Evolutionary conservation across 1,140 invertebrate genomes (phyloP), one percentile per base, ranked within the genome.

Genomic region (Cardiocondyla obscurior): DNA sequence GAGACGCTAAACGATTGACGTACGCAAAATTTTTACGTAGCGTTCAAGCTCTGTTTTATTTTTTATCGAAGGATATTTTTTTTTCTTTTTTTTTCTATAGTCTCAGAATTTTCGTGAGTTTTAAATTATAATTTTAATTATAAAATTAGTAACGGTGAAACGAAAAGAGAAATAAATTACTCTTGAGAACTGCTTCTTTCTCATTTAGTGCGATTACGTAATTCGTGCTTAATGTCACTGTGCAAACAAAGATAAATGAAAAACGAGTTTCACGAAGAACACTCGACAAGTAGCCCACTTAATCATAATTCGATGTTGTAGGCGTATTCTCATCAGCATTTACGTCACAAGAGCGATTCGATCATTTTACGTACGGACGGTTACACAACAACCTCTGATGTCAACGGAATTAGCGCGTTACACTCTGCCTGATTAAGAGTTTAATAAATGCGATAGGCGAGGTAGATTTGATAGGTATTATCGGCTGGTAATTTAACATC

Each of bases 321-420:
- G 44, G 44, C 73, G 73, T 67, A 51, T 39, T 77, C 74, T 62
- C 33, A 44, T 60, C 39, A 25, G n/a, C 36, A 14, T 65, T 33
- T 42, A 77, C 74, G 74, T 77, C 74, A 39, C 33, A 39, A 77
- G 39, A 77, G 30, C 44, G 39, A 77, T 76, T 76, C 28, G 57
- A 67, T 60, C 22, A 33, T 67, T 77, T 44, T 77, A 60, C 10
- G 67, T 42, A 53, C 36, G 22, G 19, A 19, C 19, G 44, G 74
- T 77, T 77, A 77, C 60, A 77, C 74, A 77, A 77, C 46, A 77
- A 51, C 30, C 39, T 25, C 10, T 33, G 58, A 36, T 22, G 60
- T 77, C 60, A 65, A 77, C 46, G 44, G 22, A 53, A 49, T 62
- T 30, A 77, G 16, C n/a, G n/a, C n/a, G n/a, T 49, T 65, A 30